Conservation (phyloP, 2,888 invertebrate species). For the Zaprionus bogoriensis region DNA sequence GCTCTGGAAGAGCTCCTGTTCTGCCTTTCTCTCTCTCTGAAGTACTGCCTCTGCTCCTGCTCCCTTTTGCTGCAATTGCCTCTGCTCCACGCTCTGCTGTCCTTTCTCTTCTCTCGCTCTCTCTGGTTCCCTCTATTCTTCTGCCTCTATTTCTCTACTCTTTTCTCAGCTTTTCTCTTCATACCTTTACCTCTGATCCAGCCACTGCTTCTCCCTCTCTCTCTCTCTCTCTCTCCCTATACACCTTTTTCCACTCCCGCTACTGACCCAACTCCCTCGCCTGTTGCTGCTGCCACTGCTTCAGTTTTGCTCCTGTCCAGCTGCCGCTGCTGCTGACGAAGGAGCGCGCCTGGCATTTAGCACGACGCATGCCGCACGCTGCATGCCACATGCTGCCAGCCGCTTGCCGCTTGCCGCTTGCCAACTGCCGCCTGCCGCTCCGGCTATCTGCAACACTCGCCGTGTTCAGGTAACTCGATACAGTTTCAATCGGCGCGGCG, state of each 20-base stretch:
- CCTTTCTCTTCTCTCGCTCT: neutral
- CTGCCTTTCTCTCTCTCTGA: too few species aligned
- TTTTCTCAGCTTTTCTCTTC: neutral
- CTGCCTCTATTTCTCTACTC: neutral
- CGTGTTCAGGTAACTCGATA: conserved; percentile 64
- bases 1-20: too few species aligned
- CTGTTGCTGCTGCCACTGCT: neutral
- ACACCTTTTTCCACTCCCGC: too few species aligned
- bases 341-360: conserved; percentile 63
- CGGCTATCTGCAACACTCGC: conserved; percentile 47
- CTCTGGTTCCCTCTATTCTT: neutral
- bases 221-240: neutral
- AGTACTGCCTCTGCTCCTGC: too few species aligned
- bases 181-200: neutral
- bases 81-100: neutral
- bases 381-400: conserved; percentile 9
- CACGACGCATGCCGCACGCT: conserved; percentile 46
- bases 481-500: conserved; percentile 64
- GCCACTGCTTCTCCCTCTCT: neutral
- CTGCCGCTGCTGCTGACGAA: conserved; percentile 12
- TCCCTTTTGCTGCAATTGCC: too few species aligned
- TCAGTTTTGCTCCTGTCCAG: conserved; percentile 13
- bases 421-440: neutral
- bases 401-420: neutral
- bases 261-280: neutral